Percentiles rank a stretch among this genome's conserved stretches.
Conservation (phyloP, 2,888 invertebrate species). For the Uloborus plumipes region DNA sequence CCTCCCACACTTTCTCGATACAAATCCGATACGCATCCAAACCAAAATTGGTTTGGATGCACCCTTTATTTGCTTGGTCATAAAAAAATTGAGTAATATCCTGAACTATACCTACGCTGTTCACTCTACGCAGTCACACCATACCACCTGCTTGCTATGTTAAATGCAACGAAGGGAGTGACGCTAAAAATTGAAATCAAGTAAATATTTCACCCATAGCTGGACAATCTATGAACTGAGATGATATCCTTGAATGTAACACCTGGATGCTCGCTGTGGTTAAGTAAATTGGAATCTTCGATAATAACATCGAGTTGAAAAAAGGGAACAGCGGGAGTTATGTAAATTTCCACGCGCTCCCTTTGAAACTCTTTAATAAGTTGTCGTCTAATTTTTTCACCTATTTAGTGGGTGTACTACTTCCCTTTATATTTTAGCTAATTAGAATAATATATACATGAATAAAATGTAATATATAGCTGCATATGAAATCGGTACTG, state of each 20-base stretch:
- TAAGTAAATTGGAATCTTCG: slow-evolving; percentile 7
- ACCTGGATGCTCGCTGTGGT: slow-evolving; percentile 23
- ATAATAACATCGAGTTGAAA: too few relatives aligned
- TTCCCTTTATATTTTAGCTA: neutral
- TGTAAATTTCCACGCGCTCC: neutral
- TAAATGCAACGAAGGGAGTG: slow-evolving; percentile 17
- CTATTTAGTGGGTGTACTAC: slow-evolving; percentile 15
- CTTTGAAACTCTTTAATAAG: slow-evolving; percentile 6
- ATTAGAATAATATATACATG: slow-evolving; percentile 23
- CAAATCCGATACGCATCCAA: too few relatives aligned
- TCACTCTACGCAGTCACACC: too few relatives aligned
- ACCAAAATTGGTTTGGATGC: too few relatives aligned
- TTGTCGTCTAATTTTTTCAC: slow-evolving; percentile 12
- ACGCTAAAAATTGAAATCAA: slow-evolving; percentile 18
- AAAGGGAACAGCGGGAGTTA: slow-evolving; percentile 15
- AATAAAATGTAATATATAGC: too few relatives aligned
- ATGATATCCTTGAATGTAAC: slow-evolving; percentile 37
- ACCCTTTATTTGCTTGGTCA: too few relatives aligned
- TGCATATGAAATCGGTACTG: slow-evolving; percentile 22
- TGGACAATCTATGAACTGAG: slow-evolving; percentile 1
- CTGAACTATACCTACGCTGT: too few relatives aligned
- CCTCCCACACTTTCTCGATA: too few relatives aligned
- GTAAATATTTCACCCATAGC: slow-evolving; percentile 30
- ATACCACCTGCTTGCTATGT: too few relatives aligned
- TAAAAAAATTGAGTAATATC: too few relatives aligned